Evolutionary conservation across 2,888 invertebrate genomes (phyloP), one percentile per base, ranked within the genome.

Genomic region (Drosophila nr. perissopoda): DNA sequence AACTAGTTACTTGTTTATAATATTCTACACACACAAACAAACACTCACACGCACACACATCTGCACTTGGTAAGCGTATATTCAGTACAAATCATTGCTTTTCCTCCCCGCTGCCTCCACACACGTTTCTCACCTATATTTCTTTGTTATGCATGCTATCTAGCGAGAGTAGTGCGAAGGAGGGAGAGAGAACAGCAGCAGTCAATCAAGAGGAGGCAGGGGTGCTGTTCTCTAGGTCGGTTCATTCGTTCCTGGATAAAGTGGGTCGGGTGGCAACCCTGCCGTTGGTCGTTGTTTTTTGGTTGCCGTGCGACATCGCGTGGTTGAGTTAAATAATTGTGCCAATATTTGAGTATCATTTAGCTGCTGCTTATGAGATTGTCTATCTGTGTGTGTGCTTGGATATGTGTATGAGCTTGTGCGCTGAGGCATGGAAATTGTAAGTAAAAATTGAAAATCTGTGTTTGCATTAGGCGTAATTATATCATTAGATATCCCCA

Each of bases 241-340:
- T 29, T 67, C 16, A 49, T 58, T 54, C 18, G 27, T 63, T 66
- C 45, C 71, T 59, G 31, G 38, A 33, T 16, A 45, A 45, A 16
- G 25, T 49, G 38, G 56, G 45, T 16, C 42, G 52, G 52, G n/a
- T 56, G 54, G 38, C 34, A 54, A 25, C n/a, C 18, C 25, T 54
- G 54, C 25, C 18, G 54, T 27, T 36, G 54, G 53, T 36, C 54
- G 18, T 49, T 56, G 36, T 36, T n/a, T 45, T 52, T 38, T 57
- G 45, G 53, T 69, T 69, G 70, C 60, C 53, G 76, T 49, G 76
- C 74, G 76, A 82, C 78, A 83, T 89, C 83, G 89, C 89, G 89
- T 88, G 87, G 74, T 74, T 76, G 63, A 74, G 86, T 80, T 90
- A 89, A 90, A 91, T 90, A 88, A 88, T 86, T 90, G 76, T 84